Conservation (phyloP, 2,797 vertebrate genomes). For the Simalia tracyae region DNA sequence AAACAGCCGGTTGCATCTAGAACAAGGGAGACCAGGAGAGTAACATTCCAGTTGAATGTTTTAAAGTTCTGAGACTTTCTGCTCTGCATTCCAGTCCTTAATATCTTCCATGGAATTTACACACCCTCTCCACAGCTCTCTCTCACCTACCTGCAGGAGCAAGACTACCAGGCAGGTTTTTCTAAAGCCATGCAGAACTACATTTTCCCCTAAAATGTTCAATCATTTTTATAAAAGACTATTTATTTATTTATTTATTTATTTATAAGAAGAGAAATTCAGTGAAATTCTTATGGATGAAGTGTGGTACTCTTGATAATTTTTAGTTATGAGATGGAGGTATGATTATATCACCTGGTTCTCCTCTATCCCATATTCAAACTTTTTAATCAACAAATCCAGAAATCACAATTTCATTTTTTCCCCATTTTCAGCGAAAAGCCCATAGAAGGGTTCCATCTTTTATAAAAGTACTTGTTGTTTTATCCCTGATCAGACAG, state of each 20-base stretch:
- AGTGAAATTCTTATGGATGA: not conserved
- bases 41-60: constrained; percentile 60
- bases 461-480: not conserved
- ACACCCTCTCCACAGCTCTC: not conserved
- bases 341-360: not conserved
- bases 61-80: not conserved
- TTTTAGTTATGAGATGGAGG: not conserved
- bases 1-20: constrained; percentile 31
- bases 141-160: not conserved
- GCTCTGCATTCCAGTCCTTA: not conserved
- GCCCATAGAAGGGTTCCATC: not conserved
- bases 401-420: not conserved
- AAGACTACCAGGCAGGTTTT: not conserved
- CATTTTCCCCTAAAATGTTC: not conserved
- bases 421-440: not conserved
- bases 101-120: not conserved
- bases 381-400: not conserved
- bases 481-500: not conserved
- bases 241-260: not conserved
- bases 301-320: not conserved
- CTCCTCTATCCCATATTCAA: not conserved
- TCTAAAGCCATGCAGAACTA: not conserved
- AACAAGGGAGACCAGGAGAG: constrained; percentile 14
- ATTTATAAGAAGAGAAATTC: not conserved
- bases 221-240: not conserved